These are phyloP conservation scores for Lindbergichthys nudifrons DNA, from an alignment of 2,797 vertebrate species.

Conservation along the genomic window DNA sequence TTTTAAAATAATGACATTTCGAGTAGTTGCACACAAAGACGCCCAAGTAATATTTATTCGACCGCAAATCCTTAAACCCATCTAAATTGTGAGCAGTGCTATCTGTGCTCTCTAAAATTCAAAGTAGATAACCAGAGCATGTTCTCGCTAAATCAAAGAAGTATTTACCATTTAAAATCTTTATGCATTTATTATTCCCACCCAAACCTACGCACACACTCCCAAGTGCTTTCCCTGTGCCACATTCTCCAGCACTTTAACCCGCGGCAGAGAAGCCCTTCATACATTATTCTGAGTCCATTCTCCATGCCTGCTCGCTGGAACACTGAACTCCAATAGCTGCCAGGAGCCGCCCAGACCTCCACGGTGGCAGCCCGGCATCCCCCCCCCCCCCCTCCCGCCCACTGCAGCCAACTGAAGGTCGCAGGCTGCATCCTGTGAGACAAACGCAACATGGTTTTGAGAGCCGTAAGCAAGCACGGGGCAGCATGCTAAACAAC, in stretches of 20 bases:
- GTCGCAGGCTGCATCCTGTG: conserved; percentile 11
- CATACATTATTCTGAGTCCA: conserved; percentile 75
- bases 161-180: conserved; percentile 38
- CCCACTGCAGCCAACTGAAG: conserved; percentile 27
- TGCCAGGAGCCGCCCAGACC: conserved; percentile 37
- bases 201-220: conserved; percentile 19
- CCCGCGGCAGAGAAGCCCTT: conserved; percentile 60
- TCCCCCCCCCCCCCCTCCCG: conserved; percentile 36
- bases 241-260: conserved; percentile 54
- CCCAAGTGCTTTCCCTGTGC: conserved; percentile 31
- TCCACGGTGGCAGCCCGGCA: conserved; percentile 28
- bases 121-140: conserved; percentile 18
- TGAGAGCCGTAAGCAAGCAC: conserved; percentile 25
- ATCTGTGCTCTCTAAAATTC: not conserved
- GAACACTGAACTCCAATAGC: conserved; percentile 69
- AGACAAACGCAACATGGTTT: conserved; percentile 47
- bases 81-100: conserved; percentile 8
- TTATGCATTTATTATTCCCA: conserved; percentile 40
- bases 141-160: conserved; percentile 5
- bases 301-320: conserved; percentile 55
- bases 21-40: not conserved
- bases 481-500: conserved; percentile 43
- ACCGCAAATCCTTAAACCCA: not conserved
- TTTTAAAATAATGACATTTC: not conserved
- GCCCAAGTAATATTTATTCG: not conserved